Evolutionary conservation across 2,113 vertebrate species (phyloP).

Genomic region (Boulengeromyrus knoepffleri): DNA sequence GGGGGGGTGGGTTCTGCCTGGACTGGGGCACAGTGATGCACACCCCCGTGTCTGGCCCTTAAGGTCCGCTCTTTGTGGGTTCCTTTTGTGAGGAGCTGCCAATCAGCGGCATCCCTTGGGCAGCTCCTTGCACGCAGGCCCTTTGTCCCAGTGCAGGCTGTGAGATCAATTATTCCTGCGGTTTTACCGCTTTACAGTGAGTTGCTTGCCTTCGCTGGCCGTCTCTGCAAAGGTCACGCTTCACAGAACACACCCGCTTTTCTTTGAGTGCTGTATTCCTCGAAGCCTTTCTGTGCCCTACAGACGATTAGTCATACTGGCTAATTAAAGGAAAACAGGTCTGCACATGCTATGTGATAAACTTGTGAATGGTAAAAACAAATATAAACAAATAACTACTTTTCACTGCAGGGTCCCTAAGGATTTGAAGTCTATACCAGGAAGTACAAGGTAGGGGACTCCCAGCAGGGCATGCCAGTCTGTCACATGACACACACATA

Average conservation of each 20-base stretch:
- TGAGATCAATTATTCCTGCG: neutral
- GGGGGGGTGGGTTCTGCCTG: neutral
- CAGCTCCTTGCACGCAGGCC: neutral
- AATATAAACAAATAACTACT: neutral
- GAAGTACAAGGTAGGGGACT: neutral
- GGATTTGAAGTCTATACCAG: neutral
- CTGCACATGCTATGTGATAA: neutral
- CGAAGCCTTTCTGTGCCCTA: neutral
- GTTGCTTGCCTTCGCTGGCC: neutral
- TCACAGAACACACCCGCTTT: neutral
- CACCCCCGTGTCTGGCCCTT: neutral
- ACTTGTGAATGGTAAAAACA: neutral
- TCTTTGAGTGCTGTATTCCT: neutral
- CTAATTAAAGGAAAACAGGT: neutral
- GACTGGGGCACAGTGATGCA: neutral
- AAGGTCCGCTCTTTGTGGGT: neutral
- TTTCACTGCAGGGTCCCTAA: neutral
- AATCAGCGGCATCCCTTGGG: neutral
- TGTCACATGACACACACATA: neutral
- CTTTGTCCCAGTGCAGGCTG: neutral
- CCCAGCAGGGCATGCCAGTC: neutral
- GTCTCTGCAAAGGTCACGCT: neutral
- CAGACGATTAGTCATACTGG: neutral
- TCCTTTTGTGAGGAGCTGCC: neutral
- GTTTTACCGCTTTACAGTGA: neutral